Base-by-base conservation (phyloP, 1,140 invertebrate genomes). In the Panagrolaimus sp. region DNA sequence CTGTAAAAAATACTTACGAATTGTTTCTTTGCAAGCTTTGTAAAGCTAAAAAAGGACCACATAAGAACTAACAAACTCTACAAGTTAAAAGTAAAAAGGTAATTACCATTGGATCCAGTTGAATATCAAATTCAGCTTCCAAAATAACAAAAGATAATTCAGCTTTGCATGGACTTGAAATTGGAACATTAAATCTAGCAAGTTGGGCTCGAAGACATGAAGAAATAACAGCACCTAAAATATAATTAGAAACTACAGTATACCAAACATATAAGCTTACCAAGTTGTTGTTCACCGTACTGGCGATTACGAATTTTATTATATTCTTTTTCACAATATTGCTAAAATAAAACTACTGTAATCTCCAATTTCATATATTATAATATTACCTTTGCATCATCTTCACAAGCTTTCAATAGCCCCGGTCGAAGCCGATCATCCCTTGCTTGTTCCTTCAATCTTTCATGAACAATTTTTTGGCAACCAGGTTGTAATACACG, bases 21-120 rank as follows among this genome's bases (percentile, higher is more conserved):
- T 91, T 78, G 92, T 92, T 71, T 84, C 78, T 43, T 86, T 85
- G 79, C 92, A 96, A 5, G 88, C 87, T 70, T 88, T 88, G 81
- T 38, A 98, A 85, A 8, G 88, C 86, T n/a, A n/a, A n/a, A n/a
- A n/a, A n/a, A n/a, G n/a, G n/a, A n/a, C n/a, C n/a, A n/a, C n/a
- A n/a, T n/a, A n/a, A n/a, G n/a, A n/a, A n/a, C n/a, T n/a, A n/a
- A n/a, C n/a, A n/a, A n/a, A n/a, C n/a, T n/a, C n/a, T n/a, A n/a
- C n/a, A n/a, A n/a, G n/a, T n/a, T n/a, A n/a, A n/a, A n/a, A n/a
- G n/a, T n/a, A n/a, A n/a, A n/a, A n/a, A n/a, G n/a, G n/a, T n/a
- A n/a, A n/a, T n/a, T n/a, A n/a, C n/a, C n/a, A n/a, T n/a, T 14
- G 91, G 91, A 86, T 98, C 96, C 61, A 98, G 89, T 73, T 93